These are phyloP conservation scores for Ischnura elegans DNA, from an alignment of 2,888 invertebrate species.

Conservation along the genomic window DNA sequence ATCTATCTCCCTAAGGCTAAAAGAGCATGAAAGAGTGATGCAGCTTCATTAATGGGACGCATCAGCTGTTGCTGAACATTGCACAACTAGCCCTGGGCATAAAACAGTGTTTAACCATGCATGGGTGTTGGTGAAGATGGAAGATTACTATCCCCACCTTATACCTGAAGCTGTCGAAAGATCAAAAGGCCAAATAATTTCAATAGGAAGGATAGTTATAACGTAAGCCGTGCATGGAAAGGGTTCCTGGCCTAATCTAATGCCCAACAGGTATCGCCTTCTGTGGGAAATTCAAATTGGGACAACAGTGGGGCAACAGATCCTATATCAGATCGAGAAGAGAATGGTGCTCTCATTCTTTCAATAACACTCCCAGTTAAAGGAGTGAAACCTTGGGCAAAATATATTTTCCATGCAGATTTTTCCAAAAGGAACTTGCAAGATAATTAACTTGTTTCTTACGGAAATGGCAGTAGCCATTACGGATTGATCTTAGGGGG, in stretches of 20 bases:
- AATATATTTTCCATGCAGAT: no score
- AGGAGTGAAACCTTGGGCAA: no score
- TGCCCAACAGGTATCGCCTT: background rate
- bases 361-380: no score
- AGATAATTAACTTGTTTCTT: no score
- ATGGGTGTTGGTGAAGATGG: background rate
- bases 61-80: no score
- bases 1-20: background rate
- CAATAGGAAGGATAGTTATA: background rate
- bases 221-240: background rate
- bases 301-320: background rate
- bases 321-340: no score
- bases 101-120: no score
- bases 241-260: background rate
- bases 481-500: no score
- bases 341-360: no score
- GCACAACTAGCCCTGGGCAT: no score
- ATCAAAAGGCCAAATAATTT: background rate
- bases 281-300: background rate
- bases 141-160: background rate
- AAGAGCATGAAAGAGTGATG: background rate
- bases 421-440: no score
- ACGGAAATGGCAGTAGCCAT: no score
- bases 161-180: background rate
- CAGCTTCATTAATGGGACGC: background rate